Evolutionary conservation across 2,888 invertebrate species (phyloP), one percentile per base, ranked within the genome.

Genomic region (Conistra vaccinii): DNA sequence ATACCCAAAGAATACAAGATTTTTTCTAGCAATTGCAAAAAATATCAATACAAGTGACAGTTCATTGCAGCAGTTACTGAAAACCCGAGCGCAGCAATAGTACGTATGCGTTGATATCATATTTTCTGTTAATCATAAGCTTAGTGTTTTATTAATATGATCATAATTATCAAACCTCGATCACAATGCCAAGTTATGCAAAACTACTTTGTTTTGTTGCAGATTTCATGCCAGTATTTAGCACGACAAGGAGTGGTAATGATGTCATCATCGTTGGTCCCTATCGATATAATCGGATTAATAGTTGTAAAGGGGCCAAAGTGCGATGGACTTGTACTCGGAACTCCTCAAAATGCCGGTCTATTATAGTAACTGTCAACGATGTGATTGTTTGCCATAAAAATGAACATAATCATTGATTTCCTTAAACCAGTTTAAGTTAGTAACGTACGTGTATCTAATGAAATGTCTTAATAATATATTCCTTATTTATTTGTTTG

Each of bases 401-500:
- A 32, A n/a, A 14, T 45, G 69, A 70, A 39, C 88, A 79, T 39
- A 48, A 51, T 29, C 79, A 79, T 45, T 78, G 32, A 60, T 60
- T 32, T 60, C 12, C 32, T 20, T 58, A 58, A 20, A 57, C 29
- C 4, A 9, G 26, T 57, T 3, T 53, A 3, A 53, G n/a, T n/a
- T 12, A n/a, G n/a, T n/a, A n/a, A n/a, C 53, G 12, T n/a, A 20
- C 53, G 12, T n/a, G 9, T 57, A 45, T 2, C 20, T 45, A 57
- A 26, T 57, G 26, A 29, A 57, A 9, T 20, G 3, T 26, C 26
- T 29, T 23, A 58, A 23, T 32, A 32, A 32, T 29, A 32, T 60
- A 6, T 32, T 23, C 6, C 2, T 7, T 9, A 7, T 39, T 7
- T 55, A 5, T 29, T 42, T 60, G 14, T 45, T 60, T 42, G 17